Percentiles rank a stretch among this genome's conserved stretches.
Conservation (phyloP, 37 sponge, comb jelly and placozoan species). For the Beroe forskalii region DNA sequence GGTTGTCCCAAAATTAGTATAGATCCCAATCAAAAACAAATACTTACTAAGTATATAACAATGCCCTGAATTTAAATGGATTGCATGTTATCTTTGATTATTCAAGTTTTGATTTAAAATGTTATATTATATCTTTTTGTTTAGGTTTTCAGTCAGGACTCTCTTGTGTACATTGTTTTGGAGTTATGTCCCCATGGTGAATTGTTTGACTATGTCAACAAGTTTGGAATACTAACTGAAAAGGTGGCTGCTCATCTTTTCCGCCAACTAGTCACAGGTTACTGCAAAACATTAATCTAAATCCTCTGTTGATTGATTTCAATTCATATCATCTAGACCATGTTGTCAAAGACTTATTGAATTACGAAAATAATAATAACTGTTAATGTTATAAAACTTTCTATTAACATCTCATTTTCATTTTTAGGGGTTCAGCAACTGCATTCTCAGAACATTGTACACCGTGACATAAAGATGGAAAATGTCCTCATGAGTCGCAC, state of each 20-base stretch:
- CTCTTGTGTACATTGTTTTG: constrained; percentile 37
- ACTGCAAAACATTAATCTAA: too few species aligned
- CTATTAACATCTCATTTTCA: too few species aligned
- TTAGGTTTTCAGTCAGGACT: not conserved
- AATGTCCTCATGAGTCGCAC: constrained; percentile 28
- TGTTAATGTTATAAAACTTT: too few species aligned
- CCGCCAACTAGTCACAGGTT: constrained; percentile 33
- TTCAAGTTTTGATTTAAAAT: too few species aligned
- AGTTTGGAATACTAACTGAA: constrained; percentile 19
- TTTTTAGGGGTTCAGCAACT: constrained; percentile 29
- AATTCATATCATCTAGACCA: not conserved
- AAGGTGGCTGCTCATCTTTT: constrained; percentile 51
- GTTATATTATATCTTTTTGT: too few species aligned
- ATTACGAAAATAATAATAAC: too few species aligned
- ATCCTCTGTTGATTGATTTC: not conserved
- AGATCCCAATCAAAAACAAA: too few species aligned
- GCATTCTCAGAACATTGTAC: constrained; percentile 16
- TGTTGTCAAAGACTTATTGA: too few species aligned
- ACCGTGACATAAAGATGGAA: constrained; percentile 64
- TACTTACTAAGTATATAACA: too few species aligned
- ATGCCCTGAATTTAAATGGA: too few species aligned
- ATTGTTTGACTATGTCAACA: constrained; percentile 56
- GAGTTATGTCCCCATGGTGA: constrained; percentile 16
- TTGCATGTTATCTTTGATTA: too few species aligned
- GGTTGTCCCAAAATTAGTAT: too few species aligned